These are phyloP conservation scores for Laticauda colubrina DNA, from an alignment of 2,113 vertebrate genomes.

Conservation along the genomic window DNA sequence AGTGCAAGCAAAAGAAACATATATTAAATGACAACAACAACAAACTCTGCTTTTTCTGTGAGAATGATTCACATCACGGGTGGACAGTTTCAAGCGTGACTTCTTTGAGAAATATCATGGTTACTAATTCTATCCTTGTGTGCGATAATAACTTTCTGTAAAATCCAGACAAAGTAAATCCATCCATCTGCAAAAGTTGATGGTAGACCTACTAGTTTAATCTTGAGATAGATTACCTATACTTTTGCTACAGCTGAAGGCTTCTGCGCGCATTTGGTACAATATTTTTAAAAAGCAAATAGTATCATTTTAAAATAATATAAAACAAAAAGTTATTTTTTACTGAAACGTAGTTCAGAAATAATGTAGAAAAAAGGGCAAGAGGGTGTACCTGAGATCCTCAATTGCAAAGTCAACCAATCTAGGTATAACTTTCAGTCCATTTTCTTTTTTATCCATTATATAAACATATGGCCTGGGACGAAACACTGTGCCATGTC, in stretches of 20 bases:
- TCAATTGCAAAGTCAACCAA: background rate
- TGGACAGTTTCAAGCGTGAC: background rate
- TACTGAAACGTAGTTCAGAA: background rate
- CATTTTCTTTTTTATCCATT: background rate
- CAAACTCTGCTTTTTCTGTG: background rate
- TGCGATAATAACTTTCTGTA: background rate
- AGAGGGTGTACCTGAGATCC: background rate
- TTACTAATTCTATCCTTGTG: slow-evolving; percentile 33
- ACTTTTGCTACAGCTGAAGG: slow-evolving; percentile 11
- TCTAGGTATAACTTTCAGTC: background rate
- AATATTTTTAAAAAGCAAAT: background rate
- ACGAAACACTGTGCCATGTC: background rate
- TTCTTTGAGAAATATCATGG: background rate
- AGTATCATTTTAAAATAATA: background rate
- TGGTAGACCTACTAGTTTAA: slow-evolving; percentile 12
- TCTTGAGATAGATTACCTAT: slow-evolving; percentile 15
- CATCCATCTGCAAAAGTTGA: background rate
- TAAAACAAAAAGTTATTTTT: background rate
- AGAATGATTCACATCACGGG: background rate
- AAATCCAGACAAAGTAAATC: slow-evolving; percentile 5
- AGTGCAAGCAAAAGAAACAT: background rate
- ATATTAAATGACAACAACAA: background rate
- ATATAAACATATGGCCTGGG: background rate
- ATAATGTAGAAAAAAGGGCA: background rate
- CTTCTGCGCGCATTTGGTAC: background rate